Percentiles rank a stretch among this genome's conserved stretches.
Conservation (phyloP, 2,113 vertebrate genomes). For the Procavia capensis region DNA sequence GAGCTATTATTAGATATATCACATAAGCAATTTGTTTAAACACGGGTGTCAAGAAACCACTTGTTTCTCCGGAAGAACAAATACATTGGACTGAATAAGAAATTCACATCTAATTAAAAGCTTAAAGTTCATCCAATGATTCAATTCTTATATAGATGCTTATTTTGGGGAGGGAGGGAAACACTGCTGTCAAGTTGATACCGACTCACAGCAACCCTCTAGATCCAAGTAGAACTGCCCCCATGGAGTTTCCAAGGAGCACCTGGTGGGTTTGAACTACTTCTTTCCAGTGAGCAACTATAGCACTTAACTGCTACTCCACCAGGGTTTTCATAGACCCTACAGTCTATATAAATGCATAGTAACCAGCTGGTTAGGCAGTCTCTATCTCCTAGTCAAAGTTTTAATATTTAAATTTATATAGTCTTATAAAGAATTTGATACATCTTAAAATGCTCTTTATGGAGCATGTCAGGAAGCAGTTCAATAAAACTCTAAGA, state of each 20-base stretch:
- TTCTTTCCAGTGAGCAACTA: no score
- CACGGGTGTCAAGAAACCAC: neutral
- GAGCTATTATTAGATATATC: neutral
- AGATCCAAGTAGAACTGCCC: no score
- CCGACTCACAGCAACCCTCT: no score
- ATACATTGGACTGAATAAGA: neutral
- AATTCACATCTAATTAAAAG: neutral
- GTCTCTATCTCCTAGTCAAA: neutral
- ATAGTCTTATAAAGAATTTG: slow-evolving; percentile 20
- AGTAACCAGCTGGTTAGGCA: neutral
- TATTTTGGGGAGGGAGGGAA: no score
- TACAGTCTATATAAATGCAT: neutral
- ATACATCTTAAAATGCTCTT: neutral
- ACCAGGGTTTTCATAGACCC: no score
- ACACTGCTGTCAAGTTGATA: no score
- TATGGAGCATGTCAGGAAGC: neutral
- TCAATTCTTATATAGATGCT: neutral
- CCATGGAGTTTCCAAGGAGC: no score
- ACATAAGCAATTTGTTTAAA: slow-evolving; percentile 16
- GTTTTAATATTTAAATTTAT: neutral
- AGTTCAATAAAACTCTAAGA: neutral
- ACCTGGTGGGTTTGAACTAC: no score
- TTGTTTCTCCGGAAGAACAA: slow-evolving; percentile 14
- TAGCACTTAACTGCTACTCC: no score
- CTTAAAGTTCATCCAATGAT: neutral